Base-by-base conservation (phyloP, 2,888 invertebrate genomes). In the Pollenia labialis region DNA sequence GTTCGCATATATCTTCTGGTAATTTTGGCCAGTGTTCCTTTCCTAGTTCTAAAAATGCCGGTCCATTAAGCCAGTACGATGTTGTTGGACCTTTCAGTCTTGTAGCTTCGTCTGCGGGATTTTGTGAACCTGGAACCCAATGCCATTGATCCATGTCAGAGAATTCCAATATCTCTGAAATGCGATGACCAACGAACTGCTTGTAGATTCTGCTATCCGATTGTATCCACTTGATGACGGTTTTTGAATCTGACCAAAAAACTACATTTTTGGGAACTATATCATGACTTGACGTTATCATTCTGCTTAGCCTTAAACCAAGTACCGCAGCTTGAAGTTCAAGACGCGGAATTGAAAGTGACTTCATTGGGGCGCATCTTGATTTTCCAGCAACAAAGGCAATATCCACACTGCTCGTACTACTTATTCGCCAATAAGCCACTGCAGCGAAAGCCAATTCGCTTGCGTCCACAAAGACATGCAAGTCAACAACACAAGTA, bases 181-280 rank as follows among this genome's bases (percentile, higher is more conserved):
- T 44, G 11, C 84, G 79, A 74, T 79, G 74, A 3, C 46, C 48
- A 2, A 84, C 84, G 54, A 74, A 84, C 48, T 84, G 84, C 44
- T 84, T 79, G 23, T 74, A 79, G 1, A 52, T 62, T 23, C 79
- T 48, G 46, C 18, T 23, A 18, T 84, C 84, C 6, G 83, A 72
- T 32, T 14, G 23, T 23, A 23, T 23, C 23, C 23, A 23, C 23
- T 23, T 23, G 23, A 23, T 23, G 1, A 56, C 11, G 2, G 83
- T 77, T 6, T 72, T 77, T 1, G 83, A 77, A 18, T 72, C 83
- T 2, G 68, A 56, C 56, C 77, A 75, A 62, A 72, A 58, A 9
- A 72, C 14, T 60, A 23, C 23, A 23, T 23, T 23, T 23, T 23
- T 23, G 23, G 23, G 23, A 23, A 23, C 23, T 23, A 23, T 23